These are phyloP conservation scores for Callyntrura sp. DNA, from an alignment of 2,888 invertebrate genomes.

Conservation along the genomic window DNA sequence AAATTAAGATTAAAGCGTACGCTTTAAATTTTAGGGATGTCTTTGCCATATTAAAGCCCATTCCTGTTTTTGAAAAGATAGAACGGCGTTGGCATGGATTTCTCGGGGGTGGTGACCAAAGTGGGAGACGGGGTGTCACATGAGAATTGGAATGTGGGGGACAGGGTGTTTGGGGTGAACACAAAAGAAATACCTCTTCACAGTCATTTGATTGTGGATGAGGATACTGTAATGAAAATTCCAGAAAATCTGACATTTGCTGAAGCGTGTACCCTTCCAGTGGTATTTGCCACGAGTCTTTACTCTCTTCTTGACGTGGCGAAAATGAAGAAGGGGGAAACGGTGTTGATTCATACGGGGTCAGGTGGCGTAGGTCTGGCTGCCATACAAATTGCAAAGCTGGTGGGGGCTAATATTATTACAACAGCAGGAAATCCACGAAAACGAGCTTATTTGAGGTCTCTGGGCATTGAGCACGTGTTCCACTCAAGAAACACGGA, in stretches of 20 bases:
- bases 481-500: slow-evolving; percentile 77
- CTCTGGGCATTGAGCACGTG: slow-evolving; percentile 69
- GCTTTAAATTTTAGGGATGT: slow-evolving; percentile 47
- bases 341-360: slow-evolving; percentile 65
- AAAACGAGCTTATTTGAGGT: slow-evolving; percentile 68
- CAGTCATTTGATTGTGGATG: background rate
- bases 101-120: slow-evolving; percentile 2
- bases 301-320: slow-evolving; percentile 39
- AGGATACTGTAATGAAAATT: background rate
- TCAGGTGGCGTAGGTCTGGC: too few species aligned
- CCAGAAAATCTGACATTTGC: background rate
- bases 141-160: background rate
- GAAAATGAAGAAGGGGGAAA: slow-evolving; percentile 52
- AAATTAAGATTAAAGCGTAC: slow-evolving; percentile 7
- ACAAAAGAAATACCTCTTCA: background rate
- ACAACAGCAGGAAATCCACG: slow-evolving; percentile 73
- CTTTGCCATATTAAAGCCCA: slow-evolving; percentile 21
- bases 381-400: slow-evolving; percentile 62
- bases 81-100: slow-evolving; percentile 31
- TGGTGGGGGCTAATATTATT: slow-evolving; percentile 66
- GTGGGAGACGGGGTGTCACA: background rate
- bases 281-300: slow-evolving; percentile 17
- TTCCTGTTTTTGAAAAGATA: background rate
- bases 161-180: slow-evolving; percentile 1
- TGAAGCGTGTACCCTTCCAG: slow-evolving; percentile 42